Base-by-base conservation (phyloP, 2,797 vertebrate species). In the Lepidocolaptes lacrymiger region DNA sequence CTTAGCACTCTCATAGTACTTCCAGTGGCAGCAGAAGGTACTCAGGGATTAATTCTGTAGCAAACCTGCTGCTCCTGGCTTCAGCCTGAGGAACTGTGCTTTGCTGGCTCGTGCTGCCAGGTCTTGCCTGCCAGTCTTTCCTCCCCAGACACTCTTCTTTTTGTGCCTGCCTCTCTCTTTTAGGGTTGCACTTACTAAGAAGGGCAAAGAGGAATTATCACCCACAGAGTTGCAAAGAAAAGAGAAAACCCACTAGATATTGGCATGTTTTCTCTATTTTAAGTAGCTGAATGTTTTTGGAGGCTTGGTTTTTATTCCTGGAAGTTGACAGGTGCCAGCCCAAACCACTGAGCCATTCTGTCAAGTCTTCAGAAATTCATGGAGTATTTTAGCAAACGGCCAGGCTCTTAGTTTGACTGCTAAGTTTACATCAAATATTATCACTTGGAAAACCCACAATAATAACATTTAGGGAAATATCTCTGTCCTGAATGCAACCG, bases 51-150 rank as follows among this genome's bases (percentile, higher is more conserved):
- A 90, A 91, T 78, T 90, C 83, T 36, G 49, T 37, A 89, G 81
- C 59, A 52, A 71, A 93, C 87, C 94, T 94, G 89, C 92, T 91
- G 94, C 81, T 96, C 16, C 89, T 96, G 89, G 94, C 93, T 80
- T 28, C 84, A 88, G 78, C 72, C 44, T 3, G 16, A 91, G 91
- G 77, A 94, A 2, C 63, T 54, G 46, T 34, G 55, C 63, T 91
- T 84, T 32, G n/a, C 81, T 91, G 88, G 91, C 73, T 76, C 19
- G 1, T 69, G 76, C 62, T 62, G 27, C 0, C 0, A 51, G 62
- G 49, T 62, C 84, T 75, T 84, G 43, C 34, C 41, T 90, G 79
- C 88, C 93, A 95, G 85, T 11, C 43, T 32, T 17, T 66, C 44
- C 59, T 94, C 86, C 84, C 74, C 52, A 87, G 67, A 22, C 52